Evolutionary conservation across 2,888 invertebrate genomes (phyloP).

Genomic region (Pterostichus madidus): DNA sequence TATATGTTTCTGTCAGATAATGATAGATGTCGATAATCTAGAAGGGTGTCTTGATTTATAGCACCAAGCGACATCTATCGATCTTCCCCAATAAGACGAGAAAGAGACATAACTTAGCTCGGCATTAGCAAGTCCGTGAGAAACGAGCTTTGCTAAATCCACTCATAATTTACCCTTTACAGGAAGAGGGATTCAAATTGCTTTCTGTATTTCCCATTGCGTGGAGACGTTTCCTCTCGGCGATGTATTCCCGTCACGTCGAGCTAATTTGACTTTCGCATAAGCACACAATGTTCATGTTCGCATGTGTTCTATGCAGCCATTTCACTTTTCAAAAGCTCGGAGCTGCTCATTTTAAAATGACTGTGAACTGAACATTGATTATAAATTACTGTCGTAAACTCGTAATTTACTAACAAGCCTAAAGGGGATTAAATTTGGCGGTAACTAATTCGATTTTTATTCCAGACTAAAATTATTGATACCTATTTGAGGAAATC

Average conservation of each 20-base stretch:
- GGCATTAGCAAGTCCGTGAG: conserved; percentile 17
- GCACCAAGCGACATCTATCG: conserved; percentile 22
- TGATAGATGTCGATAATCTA: conserved; percentile 35
- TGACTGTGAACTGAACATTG: conserved; percentile 21
- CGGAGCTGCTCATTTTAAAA: conserved; percentile 14
- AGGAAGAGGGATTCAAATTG: conserved; percentile 21
- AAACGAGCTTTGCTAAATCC: conserved; percentile 41
- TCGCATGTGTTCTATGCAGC: not conserved
- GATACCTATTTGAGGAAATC: too few species aligned
- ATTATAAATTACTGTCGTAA: conserved; percentile 20
- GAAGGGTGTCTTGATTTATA: conserved; percentile 16
- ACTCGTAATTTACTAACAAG: not conserved
- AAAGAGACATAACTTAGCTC: conserved; percentile 34
- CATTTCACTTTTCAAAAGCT: conserved; percentile 17
- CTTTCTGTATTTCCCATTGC: conserved; percentile 27
- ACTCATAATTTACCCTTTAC: conserved; percentile 53
- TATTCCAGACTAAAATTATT: too few species aligned
- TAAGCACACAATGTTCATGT: conserved; percentile 16
- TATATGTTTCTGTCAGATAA: conserved; percentile 17
- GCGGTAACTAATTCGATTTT: too few species aligned
- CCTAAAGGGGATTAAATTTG: not conserved
- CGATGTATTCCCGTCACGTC: conserved; percentile 41
- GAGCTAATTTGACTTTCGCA: conserved; percentile 30
- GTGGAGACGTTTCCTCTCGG: not conserved
- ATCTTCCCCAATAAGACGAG: conserved; percentile 31